Conservation (phyloP, 2,113 vertebrate genomes). For the Butastur rufipennis region DNA sequence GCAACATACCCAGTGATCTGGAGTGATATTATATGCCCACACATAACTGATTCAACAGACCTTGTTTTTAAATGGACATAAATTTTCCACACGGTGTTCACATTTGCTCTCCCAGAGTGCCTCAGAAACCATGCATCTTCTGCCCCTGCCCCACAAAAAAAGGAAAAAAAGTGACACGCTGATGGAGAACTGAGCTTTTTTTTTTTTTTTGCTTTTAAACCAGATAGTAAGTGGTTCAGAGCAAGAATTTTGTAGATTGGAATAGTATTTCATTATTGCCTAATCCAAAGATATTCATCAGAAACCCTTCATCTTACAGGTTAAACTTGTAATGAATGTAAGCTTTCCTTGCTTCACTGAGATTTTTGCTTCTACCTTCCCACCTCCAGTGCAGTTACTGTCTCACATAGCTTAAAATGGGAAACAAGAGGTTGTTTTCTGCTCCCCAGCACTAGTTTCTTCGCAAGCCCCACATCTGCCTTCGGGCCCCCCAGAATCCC, state of each 20-base stretch:
- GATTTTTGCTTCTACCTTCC: neutral
- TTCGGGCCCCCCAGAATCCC: neutral
- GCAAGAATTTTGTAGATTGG: neutral
- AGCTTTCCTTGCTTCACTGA: neutral
- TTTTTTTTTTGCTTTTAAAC: neutral
- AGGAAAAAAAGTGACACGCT: neutral
- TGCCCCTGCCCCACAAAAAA: rapidly evolving
- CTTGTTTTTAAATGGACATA: neutral
- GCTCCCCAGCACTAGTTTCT: neutral
- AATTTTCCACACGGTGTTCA: neutral
- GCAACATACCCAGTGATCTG: neutral
- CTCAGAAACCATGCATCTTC: neutral
- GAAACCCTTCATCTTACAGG: neutral
- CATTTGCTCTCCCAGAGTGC: neutral
- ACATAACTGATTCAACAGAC: neutral
- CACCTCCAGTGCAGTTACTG: neutral
- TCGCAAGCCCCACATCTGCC: neutral
- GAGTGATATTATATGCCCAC: neutral
- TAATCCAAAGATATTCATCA: neutral
- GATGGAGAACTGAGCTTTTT: neutral
- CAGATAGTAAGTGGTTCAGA: neutral
- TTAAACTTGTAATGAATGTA: neutral
- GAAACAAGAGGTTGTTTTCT: neutral
- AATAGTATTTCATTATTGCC: neutral
- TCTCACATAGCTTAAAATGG: neutral